Evolutionary conservation across 2,888 invertebrate species (phyloP), one percentile per base, ranked within the genome.

Genomic region (Dryobota labecula): DNA sequence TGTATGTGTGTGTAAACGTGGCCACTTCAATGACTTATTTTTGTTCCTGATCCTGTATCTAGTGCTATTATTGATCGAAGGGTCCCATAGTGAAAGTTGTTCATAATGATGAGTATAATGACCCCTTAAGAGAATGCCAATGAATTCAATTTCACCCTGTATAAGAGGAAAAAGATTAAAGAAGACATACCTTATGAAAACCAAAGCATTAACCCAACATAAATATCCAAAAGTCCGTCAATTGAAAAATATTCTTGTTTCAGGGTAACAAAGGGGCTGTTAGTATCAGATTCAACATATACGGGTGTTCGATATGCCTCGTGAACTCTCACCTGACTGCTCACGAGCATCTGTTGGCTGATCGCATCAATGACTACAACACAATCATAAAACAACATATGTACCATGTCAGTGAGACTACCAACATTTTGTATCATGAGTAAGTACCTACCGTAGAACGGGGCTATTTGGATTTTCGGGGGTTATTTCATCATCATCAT

Each of bases 211-310:
- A 41, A 27, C 13, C 27, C 13, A 58, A 60, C 27, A 41, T 8
- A 58, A 58, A 41, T 60, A 27, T 58, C 27, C 36, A 45, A 49
- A 73, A 9, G 18, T 78, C 57, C 49, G 57, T 33, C 27, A 30
- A 45, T 78, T 58, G 57, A 45, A 70, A 72, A 79, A 56, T 43
- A 68, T 63, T 71, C 61, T 76, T 77, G 85, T 94, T 96, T 38
- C 92, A 99, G 99, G 99, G 99, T 41, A 99, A 99, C 94, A 99
- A 99, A 96, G 99, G 99, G 30, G 99, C 98, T 6, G 98, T 99
- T 1, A 98, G 98, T 90, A 96, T 99, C 66, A 96, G 99, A 72
- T 97, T 99, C 88, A 98, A 98, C 87, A 96, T 99, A 45, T 98
- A 98, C 90, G 99, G 99, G 2, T 98, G 98, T 87, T 99, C 98